phyloP scores from a whole-genome alignment of 2,888 invertebrate species.

The Formica aserva region DNA sequence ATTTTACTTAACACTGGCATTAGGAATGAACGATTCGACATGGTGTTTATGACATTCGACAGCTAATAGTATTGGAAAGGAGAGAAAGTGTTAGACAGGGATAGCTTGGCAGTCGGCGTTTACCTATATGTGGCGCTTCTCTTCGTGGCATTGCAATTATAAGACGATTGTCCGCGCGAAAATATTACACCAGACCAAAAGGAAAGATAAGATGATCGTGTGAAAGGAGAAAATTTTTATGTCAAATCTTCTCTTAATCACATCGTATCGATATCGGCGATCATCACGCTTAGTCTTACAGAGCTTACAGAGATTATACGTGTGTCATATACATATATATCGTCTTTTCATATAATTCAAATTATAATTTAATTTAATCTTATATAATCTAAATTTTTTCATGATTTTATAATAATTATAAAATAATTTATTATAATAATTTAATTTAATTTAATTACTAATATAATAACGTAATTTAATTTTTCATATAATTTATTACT shows the following conservation, averaged over 20 bases:
- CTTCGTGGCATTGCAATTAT: conserved; percentile 39
- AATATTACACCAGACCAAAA: background rate
- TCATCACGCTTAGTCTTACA: background rate
- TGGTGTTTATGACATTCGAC: background rate
- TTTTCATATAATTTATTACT: background rate
- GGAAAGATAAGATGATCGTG: background rate
- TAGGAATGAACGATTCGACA: conserved; percentile 7
- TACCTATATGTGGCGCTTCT: conserved; percentile 5
- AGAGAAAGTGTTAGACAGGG: conserved; percentile 47
- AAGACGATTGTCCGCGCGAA: conserved; percentile 26
- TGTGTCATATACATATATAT: background rate
- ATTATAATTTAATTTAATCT: background rate
- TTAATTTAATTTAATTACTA: background rate
- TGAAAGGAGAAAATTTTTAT: background rate
- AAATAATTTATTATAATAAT: conserved; percentile 11
- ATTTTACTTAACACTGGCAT: background rate
- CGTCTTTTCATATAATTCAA: background rate
- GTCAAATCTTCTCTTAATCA: background rate
- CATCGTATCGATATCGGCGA: background rate
- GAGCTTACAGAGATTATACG: background rate
- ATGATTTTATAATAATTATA: too few relatives aligned
- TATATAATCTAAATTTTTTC: background rate
- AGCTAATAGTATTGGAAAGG: conserved; percentile 35
- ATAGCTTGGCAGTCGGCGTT: conserved; percentile 27
- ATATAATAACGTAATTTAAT: too few relatives aligned